Evolutionary conservation across 92 coral and sea anemone species (phyloP), one percentile per base, ranked within the genome.

Genomic region (Ricordea florida): DNA sequence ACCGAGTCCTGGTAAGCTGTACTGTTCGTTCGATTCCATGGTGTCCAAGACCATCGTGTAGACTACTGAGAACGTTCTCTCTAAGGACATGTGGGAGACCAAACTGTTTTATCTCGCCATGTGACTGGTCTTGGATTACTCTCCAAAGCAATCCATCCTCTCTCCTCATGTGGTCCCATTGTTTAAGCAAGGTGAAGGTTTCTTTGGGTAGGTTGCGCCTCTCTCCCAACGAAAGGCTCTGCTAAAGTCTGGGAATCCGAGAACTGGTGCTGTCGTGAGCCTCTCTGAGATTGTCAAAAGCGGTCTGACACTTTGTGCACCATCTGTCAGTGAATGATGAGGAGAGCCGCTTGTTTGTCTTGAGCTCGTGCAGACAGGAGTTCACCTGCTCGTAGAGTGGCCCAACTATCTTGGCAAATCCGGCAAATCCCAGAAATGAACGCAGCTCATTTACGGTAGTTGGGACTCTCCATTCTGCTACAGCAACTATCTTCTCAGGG

Each of bases 301-400:
- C n/a, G n/a, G n/a, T n/a, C n/a, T n/a, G n/a, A n/a, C n/a, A n/a
- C n/a, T n/a, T n/a, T n/a, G n/a, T n/a, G n/a, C n/a, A n/a, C 67
- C 79, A 71, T 23, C 53, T 23, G 21, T 71, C 6, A 14, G 23
- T 14, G 21, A 67, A 62, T 10, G 93, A 72, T 8, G 63, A 70
- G 1, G 29, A 6, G 21, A 76, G 40, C 11, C 35, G 62, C 40
- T 82, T 87, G 25, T 61, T 47, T 2, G 34, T 25, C 25, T 76
- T 66, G 21, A 74, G 59, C 30, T 72, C 45, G 18, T 62, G 75
- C 38, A 78, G 22, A 33, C 90, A 85, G 29, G 47, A 56, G 62
- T 81, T 86, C 3, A 73, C 83, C 5, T 80, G 37, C 52, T 85
- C 84, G 49, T 86, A 88, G 24, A 85, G 33, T 23, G 85, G 94